phyloP scores from a whole-genome alignment of 2,888 invertebrate genomes.

The Boloria selene region DNA sequence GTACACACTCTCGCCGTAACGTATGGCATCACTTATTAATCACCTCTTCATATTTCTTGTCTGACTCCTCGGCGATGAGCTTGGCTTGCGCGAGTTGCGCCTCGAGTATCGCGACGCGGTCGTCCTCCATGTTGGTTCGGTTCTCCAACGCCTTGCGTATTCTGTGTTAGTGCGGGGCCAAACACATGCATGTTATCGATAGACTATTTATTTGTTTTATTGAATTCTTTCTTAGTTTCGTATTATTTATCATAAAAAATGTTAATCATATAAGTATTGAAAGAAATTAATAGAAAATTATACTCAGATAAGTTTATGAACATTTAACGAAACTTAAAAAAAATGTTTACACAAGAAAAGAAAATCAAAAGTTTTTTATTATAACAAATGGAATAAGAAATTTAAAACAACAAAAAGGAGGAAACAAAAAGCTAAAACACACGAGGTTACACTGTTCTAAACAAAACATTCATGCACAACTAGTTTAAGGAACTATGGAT shows the following conservation, averaged over 20 bases:
- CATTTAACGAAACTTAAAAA: constrained; percentile 24
- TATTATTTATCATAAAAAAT: neutral
- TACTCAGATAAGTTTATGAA: no score
- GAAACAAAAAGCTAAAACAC: constrained; percentile 29
- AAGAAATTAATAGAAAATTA: neutral
- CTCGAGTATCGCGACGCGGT: constrained; percentile 98
- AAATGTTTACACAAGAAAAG: neutral
- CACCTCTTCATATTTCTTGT: constrained; percentile 99
- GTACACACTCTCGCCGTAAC: neutral
- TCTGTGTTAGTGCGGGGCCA: constrained; percentile 85
- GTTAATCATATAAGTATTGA: neutral
- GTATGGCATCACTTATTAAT: constrained; percentile 50
- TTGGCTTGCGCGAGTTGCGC: constrained; percentile 99
- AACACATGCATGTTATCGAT: constrained; percentile 81
- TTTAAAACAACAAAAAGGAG: constrained; percentile 15
- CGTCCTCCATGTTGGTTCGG: constrained; percentile 99
- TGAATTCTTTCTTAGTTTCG: constrained; percentile 5
- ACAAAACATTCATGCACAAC: constrained; percentile 40
- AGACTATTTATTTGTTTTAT: constrained; percentile 34
- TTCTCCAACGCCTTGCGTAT: constrained; percentile 99
- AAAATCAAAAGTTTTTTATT: constrained; percentile 13
- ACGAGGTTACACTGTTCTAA: constrained; percentile 28
- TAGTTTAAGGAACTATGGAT: constrained; percentile 5
- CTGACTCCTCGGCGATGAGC: constrained; percentile 99
- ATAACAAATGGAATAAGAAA: constrained; percentile 24